Percentiles rank a stretch among this genome's conserved stretches.
phyloP scores from a whole-genome alignment of 2,113 vertebrate genomes.

The Australoheros scitulus region DNA sequence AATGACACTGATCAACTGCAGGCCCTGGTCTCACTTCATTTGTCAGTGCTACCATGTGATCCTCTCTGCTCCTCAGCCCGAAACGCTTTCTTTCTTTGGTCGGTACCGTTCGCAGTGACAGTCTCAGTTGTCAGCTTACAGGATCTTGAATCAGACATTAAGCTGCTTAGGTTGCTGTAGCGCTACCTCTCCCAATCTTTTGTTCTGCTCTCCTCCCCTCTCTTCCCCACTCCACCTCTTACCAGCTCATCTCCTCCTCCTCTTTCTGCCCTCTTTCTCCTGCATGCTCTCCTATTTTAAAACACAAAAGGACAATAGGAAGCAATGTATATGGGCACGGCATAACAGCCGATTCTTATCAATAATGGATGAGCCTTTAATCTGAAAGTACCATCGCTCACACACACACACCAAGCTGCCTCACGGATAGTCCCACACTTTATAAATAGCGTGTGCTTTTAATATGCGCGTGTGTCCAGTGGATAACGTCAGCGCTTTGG shows the following conservation, averaged over 20 bases:
- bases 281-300: neutral
- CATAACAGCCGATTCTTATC: constrained; percentile 20
- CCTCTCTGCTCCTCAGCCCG: neutral
- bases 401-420: neutral
- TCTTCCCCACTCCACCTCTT: neutral
- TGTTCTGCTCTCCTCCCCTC: neutral
- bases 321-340: neutral
- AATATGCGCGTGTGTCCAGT: constrained; percentile 72
- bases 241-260: neutral
- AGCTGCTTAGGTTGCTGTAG: constrained; percentile 34
- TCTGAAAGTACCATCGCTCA: neutral
- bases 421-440: constrained; percentile 61
- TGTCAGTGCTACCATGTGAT: neutral
- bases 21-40: no score
- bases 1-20: neutral
- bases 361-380: constrained; percentile 51
- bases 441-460: constrained; percentile 76
- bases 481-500: constrained; percentile 79
- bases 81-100: neutral
- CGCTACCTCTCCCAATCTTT: neutral
- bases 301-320: neutral
- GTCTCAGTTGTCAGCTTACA: constrained; percentile 8
- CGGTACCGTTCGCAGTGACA: neutral
- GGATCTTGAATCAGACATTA: constrained; percentile 32
- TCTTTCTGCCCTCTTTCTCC: neutral